phyloP scores from a whole-genome alignment of 1,140 invertebrate species.

The Caenorhabditis tropicalis region DNA sequence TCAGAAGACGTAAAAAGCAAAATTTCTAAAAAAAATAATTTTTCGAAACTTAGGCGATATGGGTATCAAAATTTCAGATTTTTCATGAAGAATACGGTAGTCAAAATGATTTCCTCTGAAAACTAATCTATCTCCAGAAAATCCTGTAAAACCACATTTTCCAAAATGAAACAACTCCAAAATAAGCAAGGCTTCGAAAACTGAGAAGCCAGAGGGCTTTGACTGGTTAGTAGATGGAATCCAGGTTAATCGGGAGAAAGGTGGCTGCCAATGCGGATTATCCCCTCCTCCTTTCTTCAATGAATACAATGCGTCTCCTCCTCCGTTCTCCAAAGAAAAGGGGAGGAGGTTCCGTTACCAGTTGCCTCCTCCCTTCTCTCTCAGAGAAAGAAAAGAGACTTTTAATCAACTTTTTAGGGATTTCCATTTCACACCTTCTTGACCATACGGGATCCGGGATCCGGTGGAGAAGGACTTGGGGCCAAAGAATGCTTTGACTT shows the following conservation, averaged over 20 bases:
- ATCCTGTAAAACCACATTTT: neutral
- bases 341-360: neutral
- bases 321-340: neutral
- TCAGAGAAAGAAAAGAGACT: neutral
- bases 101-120: no score
- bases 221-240: neutral
- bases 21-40: neutral
- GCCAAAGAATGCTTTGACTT: no score
- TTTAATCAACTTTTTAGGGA: neutral
- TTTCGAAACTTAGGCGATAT: neutral
- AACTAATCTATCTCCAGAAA: neutral
- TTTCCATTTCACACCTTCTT: neutral
- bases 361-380: neutral
- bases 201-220: neutral
- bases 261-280: slow-evolving; percentile 36
- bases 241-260: slow-evolving; percentile 38
- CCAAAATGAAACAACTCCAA: neutral
- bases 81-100: no score
- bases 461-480: neutral
- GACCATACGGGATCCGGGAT: neutral
- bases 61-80: no score
- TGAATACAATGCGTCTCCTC: slow-evolving; percentile 3
- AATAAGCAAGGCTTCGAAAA: neutral
- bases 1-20: neutral
- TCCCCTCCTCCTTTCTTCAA: neutral